Conservation (phyloP, 2,113 vertebrate genomes). For the Xyrauchen texanus region DNA sequence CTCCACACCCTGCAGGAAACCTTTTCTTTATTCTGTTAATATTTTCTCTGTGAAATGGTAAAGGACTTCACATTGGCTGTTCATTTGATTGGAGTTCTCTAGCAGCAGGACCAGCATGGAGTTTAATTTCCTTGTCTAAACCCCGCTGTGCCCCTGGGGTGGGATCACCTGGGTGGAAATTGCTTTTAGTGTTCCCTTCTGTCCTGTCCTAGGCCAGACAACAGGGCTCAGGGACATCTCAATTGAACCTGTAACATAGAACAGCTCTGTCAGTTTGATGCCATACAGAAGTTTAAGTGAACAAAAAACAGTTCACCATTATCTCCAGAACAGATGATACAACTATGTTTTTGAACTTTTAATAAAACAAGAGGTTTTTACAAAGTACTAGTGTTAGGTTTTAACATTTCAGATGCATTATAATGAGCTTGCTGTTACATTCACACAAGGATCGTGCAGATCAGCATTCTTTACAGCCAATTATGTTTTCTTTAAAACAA, state of each 20-base stretch:
- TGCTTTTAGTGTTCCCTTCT: conserved; percentile 73
- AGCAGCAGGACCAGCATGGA: conserved; percentile 52
- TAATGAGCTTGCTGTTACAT: conserved; percentile 3
- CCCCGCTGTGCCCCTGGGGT: conserved; percentile 65
- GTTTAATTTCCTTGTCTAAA: conserved; percentile 73
- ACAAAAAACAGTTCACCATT: conserved; percentile 24
- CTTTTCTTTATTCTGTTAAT: conserved; percentile 54
- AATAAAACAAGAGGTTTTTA: conserved; percentile 28
- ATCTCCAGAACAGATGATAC: neutral
- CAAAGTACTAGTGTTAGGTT: neutral
- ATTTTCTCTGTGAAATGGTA: conserved; percentile 53
- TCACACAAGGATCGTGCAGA: neutral
- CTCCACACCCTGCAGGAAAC: conserved; percentile 45
- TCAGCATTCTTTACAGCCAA: conserved; percentile 11
- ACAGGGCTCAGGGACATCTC: conserved; percentile 23
- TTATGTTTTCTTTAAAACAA: conserved; percentile 17
- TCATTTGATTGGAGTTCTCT: conserved; percentile 64
- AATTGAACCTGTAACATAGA: conserved; percentile 20
- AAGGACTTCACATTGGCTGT: conserved; percentile 52
- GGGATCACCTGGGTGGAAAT: conserved; percentile 78
- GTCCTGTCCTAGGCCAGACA: conserved; percentile 33
- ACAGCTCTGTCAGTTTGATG: neutral
- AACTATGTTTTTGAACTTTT: conserved; percentile 24
- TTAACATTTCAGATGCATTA: conserved; percentile 27
- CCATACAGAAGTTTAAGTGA: neutral